Evolutionary conservation across 2,797 vertebrate genomes (phyloP).

Genomic region (Manis crassicaudata): DNA sequence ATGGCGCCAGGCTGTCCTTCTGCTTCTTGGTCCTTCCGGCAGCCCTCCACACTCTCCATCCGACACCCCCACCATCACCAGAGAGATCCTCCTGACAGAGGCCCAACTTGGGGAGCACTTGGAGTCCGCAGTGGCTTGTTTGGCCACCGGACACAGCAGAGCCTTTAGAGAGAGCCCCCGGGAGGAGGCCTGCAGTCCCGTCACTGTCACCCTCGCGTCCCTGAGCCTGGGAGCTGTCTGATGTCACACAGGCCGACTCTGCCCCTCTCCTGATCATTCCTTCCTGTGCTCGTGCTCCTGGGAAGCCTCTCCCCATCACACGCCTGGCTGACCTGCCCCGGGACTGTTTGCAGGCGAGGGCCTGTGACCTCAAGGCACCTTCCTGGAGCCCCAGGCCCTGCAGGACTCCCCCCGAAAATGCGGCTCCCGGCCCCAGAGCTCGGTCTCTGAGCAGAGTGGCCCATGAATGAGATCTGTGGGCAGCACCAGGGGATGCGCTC

Average conservation of each 20-base stretch:
- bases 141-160: background rate
- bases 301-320: too few species aligned
- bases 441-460: accelerated
- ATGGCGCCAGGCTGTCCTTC: accelerated
- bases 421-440: accelerated
- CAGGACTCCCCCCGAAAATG: too few species aligned
- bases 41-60: background rate
- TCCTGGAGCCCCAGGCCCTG: background rate
- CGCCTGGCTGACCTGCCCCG: accelerated
- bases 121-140: too few species aligned
- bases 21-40: accelerated
- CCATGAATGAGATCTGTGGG: accelerated
- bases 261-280: accelerated
- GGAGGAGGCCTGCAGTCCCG: accelerated
- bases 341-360: accelerated
- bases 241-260: accelerated
- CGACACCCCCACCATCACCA: too few species aligned
- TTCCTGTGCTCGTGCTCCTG: accelerated
- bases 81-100: background rate
- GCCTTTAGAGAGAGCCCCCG: accelerated
- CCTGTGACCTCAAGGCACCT: too few species aligned
- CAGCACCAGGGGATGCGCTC: too few species aligned
- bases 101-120: accelerated
- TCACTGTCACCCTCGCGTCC: accelerated
- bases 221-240: background rate